A percentile compares a stretch with the other conserved stretches of the same genome.
phyloP scores from a whole-genome alignment of 2,888 invertebrate species.

The Catocala nupta region DNA sequence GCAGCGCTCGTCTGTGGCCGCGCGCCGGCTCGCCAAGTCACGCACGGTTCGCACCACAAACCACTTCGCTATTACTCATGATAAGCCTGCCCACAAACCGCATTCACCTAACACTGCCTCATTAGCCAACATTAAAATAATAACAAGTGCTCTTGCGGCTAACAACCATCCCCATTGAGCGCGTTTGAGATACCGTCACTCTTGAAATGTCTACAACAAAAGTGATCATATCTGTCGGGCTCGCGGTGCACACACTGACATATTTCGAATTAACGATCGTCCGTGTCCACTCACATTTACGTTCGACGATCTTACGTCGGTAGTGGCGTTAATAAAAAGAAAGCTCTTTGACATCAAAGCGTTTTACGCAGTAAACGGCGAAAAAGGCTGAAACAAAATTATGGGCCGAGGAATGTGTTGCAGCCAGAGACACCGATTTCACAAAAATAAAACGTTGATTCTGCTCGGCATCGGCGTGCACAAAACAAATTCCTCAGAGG shows the following conservation, averaged over 20 bases:
- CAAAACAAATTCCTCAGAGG: slow-evolving; percentile 83
- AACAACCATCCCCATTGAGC: slow-evolving; percentile 54
- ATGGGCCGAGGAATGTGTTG: slow-evolving; percentile 71
- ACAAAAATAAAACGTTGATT: slow-evolving; percentile 82
- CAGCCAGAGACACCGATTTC: slow-evolving; percentile 74
- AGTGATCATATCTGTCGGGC: slow-evolving; percentile 54
- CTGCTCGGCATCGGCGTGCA: slow-evolving; percentile 74
- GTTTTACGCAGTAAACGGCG: slow-evolving; percentile 60
- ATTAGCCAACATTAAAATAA: slow-evolving; percentile 78
- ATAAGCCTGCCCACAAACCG: slow-evolving; percentile 69
- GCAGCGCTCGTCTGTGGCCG: slow-evolving; percentile 42
- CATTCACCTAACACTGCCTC: slow-evolving; percentile 70
- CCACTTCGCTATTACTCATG: slow-evolving; percentile 70
- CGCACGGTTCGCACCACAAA: slow-evolving; percentile 70
- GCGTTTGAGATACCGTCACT: slow-evolving; percentile 48
- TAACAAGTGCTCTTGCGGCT: slow-evolving; percentile 65
- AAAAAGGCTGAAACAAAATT: slow-evolving; percentile 74
- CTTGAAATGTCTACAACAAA: slow-evolving; percentile 33
- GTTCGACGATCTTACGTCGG: slow-evolving; percentile 39
- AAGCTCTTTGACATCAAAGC: slow-evolving; percentile 65
- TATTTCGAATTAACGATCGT: slow-evolving; percentile 46
- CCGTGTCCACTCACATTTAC: slow-evolving; percentile 37
- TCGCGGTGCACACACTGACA: slow-evolving; percentile 39
- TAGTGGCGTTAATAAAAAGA: slow-evolving; percentile 42
- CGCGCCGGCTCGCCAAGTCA: slow-evolving; percentile 60